These are phyloP conservation scores for Spodoptera frugiperda DNA, from an alignment of 1,140 invertebrate genomes.

Conservation along the genomic window DNA sequence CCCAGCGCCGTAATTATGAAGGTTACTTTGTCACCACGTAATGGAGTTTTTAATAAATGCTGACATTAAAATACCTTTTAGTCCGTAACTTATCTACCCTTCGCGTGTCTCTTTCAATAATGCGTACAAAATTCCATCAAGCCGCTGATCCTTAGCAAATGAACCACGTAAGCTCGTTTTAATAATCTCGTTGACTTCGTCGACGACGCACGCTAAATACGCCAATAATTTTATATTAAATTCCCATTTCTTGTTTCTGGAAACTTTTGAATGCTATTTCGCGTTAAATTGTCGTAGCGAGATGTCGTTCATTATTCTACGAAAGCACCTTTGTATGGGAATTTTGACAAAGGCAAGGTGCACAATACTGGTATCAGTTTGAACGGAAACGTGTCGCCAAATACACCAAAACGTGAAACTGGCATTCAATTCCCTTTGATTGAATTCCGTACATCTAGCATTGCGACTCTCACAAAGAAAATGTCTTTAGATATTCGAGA, in stretches of 20 bases:
- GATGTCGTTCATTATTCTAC: background rate
- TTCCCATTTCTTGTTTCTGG: slow-evolving; percentile 20
- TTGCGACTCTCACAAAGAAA: slow-evolving; percentile 37
- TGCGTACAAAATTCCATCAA: slow-evolving; percentile 24
- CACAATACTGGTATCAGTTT: slow-evolving; percentile 4
- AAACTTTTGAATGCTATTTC: background rate
- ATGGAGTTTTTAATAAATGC: slow-evolving; percentile 6
- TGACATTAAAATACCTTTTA: slow-evolving; percentile 21
- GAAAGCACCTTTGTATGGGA: background rate
- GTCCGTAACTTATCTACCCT: background rate
- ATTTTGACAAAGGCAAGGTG: slow-evolving; percentile 1
- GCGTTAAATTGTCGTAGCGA: background rate
- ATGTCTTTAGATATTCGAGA: slow-evolving; percentile 33
- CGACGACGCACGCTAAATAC: slow-evolving; percentile 19
- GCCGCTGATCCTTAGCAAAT: slow-evolving; percentile 11
- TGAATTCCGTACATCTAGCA: slow-evolving; percentile 32
- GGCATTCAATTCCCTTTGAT: slow-evolving; percentile 36
- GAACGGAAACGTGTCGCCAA: slow-evolving; percentile 20
- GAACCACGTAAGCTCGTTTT: slow-evolving; percentile 36
- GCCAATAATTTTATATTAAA: slow-evolving; percentile 34
- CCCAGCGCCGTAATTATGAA: background rate
- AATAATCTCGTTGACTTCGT: slow-evolving; percentile 33
- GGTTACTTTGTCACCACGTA: background rate
- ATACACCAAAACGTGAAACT: slow-evolving; percentile 27
- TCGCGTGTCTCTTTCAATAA: slow-evolving; percentile 21